These are phyloP conservation scores for Parus major DNA, from an alignment of 2,113 vertebrate genomes.

Conservation along the genomic window DNA sequence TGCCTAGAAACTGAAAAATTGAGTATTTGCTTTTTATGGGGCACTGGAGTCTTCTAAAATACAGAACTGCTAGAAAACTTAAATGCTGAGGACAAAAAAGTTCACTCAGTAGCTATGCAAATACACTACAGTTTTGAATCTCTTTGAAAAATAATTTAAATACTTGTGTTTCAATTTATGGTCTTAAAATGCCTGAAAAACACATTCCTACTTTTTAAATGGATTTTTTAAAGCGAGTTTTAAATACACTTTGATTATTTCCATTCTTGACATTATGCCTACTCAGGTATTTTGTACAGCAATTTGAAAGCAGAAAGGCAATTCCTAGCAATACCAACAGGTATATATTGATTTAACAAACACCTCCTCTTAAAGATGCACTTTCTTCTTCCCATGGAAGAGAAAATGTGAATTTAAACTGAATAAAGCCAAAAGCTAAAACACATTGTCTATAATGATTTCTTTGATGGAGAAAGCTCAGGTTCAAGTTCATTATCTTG, in stretches of 20 bases:
- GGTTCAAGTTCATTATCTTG: conserved; percentile 77
- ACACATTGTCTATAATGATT: conserved; percentile 70
- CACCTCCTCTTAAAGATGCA: conserved; percentile 64
- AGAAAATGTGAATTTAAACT: conserved; percentile 72
- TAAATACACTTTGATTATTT: conserved; percentile 76
- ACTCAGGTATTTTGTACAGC: conserved; percentile 61
- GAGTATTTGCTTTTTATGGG: conserved; percentile 84
- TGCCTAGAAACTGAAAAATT: conserved; percentile 78
- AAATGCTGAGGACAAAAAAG: conserved; percentile 73
- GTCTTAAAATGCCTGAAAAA: conserved; percentile 67
- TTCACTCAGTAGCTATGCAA: conserved; percentile 71
- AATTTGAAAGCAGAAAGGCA: conserved; percentile 73
- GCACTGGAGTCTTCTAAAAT: conserved; percentile 86
- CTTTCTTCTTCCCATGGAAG: conserved; percentile 58
- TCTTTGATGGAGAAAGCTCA: conserved; percentile 68
- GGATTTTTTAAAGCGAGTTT: conserved; percentile 66
- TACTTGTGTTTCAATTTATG: conserved; percentile 71
- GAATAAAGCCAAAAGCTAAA: conserved; percentile 69
- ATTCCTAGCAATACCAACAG: conserved; percentile 64
- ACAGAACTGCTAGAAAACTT: conserved; percentile 83
- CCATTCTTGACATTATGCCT: conserved; percentile 67
- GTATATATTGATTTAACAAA: conserved; percentile 69
- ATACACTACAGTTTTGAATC: conserved; percentile 67
- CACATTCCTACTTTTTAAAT: conserved; percentile 63
- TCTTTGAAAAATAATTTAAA: conserved; percentile 77